Percentiles rank a stretch among this genome's conserved stretches.
These are phyloP conservation scores for Ptychodera flava DNA, from an alignment of 35 echinoderm and acorn worm genomes.

Conservation along the genomic window DNA sequence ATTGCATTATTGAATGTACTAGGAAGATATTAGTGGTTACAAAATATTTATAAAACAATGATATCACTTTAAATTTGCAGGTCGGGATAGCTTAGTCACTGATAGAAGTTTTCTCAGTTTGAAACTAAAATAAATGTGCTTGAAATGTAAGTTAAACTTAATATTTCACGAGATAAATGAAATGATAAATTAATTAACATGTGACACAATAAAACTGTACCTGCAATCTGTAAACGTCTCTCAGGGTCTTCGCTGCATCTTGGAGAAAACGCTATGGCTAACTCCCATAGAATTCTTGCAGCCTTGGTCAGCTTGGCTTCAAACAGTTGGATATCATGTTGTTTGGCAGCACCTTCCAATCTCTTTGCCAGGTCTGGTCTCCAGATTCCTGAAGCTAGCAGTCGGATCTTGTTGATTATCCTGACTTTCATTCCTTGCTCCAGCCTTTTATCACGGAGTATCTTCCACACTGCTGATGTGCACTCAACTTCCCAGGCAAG, in stretches of 20 bases:
- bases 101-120: too few relatives aligned
- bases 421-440: neutral
- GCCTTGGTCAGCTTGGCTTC: slow-evolving; percentile 42
- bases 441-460: neutral
- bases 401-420: slow-evolving; percentile 36
- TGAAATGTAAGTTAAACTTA: too few relatives aligned
- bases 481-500: slow-evolving; percentile 52
- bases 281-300: slow-evolving; percentile 40
- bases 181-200: too few relatives aligned
- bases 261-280: slow-evolving; percentile 52
- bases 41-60: too few relatives aligned
- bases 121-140: too few relatives aligned
- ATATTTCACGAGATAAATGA: too few relatives aligned
- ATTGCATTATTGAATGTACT: too few relatives aligned
- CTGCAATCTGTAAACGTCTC: slow-evolving; percentile 13
- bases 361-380: slow-evolving; percentile 17
- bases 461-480: slow-evolving; percentile 33
- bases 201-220: too few relatives aligned
- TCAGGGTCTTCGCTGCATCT: slow-evolving; percentile 37
- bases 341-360: neutral
- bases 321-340: slow-evolving; percentile 36
- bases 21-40: too few relatives aligned
- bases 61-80: too few relatives aligned
- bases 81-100: too few relatives aligned
- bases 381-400: slow-evolving; percentile 29